A percentile compares a stretch with the other conserved stretches of the same genome.
phyloP scores from a whole-genome alignment of 2,888 invertebrate genomes.

The Tortricodes alternella region DNA sequence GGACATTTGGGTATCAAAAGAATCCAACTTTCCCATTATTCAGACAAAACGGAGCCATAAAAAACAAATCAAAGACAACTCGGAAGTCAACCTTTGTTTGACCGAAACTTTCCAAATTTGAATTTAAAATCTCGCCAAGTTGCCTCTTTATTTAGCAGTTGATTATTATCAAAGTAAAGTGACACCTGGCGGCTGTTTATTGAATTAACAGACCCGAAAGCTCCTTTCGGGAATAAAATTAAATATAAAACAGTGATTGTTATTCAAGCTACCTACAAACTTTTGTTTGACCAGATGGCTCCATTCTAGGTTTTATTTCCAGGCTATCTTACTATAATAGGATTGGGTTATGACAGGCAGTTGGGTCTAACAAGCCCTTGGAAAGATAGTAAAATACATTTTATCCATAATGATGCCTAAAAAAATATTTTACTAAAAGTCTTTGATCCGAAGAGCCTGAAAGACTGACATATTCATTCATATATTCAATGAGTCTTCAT shows the following conservation, averaged over 20 bases:
- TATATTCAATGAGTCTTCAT: too few relatives aligned
- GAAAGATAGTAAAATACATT: neutral
- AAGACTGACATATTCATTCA: too few relatives aligned
- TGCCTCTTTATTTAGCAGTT: conserved; percentile 59
- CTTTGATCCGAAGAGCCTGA: too few relatives aligned
- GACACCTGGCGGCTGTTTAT: conserved; percentile 58
- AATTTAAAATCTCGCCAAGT: conserved; percentile 72
- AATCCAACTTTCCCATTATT: conserved; percentile 20
- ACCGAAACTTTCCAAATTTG: conserved; percentile 61
- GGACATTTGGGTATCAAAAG: conserved; percentile 21
- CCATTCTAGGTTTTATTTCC: conserved; percentile 4
- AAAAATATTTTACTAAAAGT: neutral
- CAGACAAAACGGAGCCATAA: conserved; percentile 16
- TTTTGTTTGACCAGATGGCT: conserved; percentile 22
- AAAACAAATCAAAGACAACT: conserved; percentile 28
- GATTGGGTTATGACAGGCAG: neutral
- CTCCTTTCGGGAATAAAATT: conserved; percentile 37
- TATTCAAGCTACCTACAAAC: conserved; percentile 5
- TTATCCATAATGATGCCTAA: neutral
- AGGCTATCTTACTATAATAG: conserved; percentile 2
- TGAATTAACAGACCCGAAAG: conserved; percentile 37
- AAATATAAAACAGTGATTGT: conserved; percentile 5
- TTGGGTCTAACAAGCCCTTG: neutral
- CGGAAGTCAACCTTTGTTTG: conserved; percentile 47
- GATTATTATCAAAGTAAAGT: conserved; percentile 63